phyloP scores from a whole-genome alignment of 1,140 invertebrate species.

The Mycetomoellerius zeteki region DNA sequence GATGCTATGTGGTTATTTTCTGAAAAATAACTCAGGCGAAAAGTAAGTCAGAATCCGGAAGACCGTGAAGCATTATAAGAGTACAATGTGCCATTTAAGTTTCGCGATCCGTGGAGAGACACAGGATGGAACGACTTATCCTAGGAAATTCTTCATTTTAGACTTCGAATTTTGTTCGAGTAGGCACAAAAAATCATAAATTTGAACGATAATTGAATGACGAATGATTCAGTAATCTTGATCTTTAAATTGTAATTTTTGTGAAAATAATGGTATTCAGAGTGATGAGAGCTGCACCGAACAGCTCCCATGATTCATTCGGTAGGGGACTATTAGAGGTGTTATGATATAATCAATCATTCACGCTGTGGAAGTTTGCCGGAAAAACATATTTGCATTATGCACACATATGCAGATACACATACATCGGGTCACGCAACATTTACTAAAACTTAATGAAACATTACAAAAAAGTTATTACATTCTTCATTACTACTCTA shows the following conservation, averaged over 20 bases:
- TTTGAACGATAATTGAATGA: not conserved
- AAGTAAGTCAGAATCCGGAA: conserved; percentile 50
- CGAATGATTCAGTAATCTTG: conserved; percentile 5
- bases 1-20: not conserved
- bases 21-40: conserved; percentile 68
- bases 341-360: conserved; percentile 55
- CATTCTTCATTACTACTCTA: conserved; percentile 11
- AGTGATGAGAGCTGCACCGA: conserved; percentile 12
- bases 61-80: conserved; percentile 44
- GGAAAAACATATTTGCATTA: conserved; percentile 52
- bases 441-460: conserved; percentile 18
- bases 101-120: conserved; percentile 63
- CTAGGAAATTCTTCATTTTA: conserved; percentile 17
- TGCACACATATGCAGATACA: not conserved
- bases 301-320: conserved; percentile 40
- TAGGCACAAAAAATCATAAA: not conserved
- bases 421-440: not conserved
- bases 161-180: not conserved
- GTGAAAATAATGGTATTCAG: conserved; percentile 12
- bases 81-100: conserved; percentile 65
- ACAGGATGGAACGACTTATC: conserved; percentile 57
- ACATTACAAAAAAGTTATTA: not conserved
- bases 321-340: conserved; percentile 37
- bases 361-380: conserved; percentile 22
- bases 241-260: conserved; percentile 27